These are phyloP conservation scores for Crenichthys baileyi DNA, from an alignment of 2,797 vertebrate genomes.

Conservation along the genomic window DNA sequence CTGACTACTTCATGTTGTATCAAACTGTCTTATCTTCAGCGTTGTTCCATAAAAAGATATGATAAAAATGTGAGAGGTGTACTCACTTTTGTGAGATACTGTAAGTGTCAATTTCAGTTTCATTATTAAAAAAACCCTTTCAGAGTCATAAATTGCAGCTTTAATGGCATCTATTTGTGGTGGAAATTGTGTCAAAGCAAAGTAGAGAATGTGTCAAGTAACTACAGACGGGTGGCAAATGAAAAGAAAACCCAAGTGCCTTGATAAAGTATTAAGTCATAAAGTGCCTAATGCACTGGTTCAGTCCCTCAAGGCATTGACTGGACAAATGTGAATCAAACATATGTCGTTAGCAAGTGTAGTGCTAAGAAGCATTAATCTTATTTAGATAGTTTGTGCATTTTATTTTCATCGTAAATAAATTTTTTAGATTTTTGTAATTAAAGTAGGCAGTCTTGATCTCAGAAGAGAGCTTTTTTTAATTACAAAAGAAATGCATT, in stretches of 20 bases:
- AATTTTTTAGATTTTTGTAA: background rate
- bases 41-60: too few species aligned
- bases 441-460: background rate
- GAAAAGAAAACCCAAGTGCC: constrained; percentile 15
- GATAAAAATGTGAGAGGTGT: too few species aligned
- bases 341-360: background rate
- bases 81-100: too few species aligned
- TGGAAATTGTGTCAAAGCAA: constrained; percentile 2
- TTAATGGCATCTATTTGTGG: background rate
- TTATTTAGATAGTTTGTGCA: background rate
- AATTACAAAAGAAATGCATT: background rate
- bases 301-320: background rate
- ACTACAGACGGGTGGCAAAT: constrained; percentile 7
- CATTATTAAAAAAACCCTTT: constrained; percentile 12
- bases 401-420: background rate
- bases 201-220: background rate
- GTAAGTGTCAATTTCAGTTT: background rate
- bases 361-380: background rate
- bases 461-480: background rate
- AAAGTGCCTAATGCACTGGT: background rate
- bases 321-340: background rate
- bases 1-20: too few species aligned
- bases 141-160: background rate
- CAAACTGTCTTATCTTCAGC: too few species aligned
- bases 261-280: background rate